A percentile compares a stretch with the other conserved stretches of the same genome.
These are phyloP conservation scores for Arctopsyche grandis DNA, from an alignment of 1,140 invertebrate species.

Conservation along the genomic window DNA sequence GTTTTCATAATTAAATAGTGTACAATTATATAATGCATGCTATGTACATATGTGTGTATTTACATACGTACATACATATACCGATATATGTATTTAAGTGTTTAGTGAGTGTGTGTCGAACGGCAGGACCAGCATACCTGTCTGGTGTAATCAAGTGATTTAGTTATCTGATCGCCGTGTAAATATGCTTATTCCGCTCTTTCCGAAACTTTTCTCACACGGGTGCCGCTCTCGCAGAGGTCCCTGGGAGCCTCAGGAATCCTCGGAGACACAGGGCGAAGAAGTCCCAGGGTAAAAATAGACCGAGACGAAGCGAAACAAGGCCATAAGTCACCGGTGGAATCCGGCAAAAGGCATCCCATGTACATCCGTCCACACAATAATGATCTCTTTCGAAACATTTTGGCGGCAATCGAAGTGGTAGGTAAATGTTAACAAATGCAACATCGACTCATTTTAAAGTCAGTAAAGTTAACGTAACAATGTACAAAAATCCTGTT, in stretches of 20 bases:
- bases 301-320: slow-evolving; percentile 8
- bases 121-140: slow-evolving; percentile 22
- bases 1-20: too few species aligned
- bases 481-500: too few species aligned
- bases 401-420: too few species aligned
- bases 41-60: not conserved
- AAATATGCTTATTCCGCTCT: slow-evolving; percentile 43
- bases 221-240: not conserved
- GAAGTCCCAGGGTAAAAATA: slow-evolving; percentile 34
- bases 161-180: slow-evolving; percentile 43
- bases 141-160: slow-evolving; percentile 42
- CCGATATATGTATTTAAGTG: not conserved
- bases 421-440: too few species aligned
- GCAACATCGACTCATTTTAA: too few species aligned
- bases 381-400: slow-evolving; percentile 26
- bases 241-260: slow-evolving; percentile 24
- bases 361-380: not conserved
- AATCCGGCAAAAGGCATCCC: slow-evolving; percentile 6
- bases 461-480: too few species aligned
- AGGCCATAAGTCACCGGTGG: slow-evolving; percentile 43
- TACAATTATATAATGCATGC: too few species aligned
- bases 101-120: not conserved
- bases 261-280: slow-evolving; percentile 30
- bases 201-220: slow-evolving; percentile 39
- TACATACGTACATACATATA: not conserved